These are phyloP conservation scores for Adelosebastes latens DNA, from an alignment of 2,797 vertebrate genomes.

Conservation along the genomic window DNA sequence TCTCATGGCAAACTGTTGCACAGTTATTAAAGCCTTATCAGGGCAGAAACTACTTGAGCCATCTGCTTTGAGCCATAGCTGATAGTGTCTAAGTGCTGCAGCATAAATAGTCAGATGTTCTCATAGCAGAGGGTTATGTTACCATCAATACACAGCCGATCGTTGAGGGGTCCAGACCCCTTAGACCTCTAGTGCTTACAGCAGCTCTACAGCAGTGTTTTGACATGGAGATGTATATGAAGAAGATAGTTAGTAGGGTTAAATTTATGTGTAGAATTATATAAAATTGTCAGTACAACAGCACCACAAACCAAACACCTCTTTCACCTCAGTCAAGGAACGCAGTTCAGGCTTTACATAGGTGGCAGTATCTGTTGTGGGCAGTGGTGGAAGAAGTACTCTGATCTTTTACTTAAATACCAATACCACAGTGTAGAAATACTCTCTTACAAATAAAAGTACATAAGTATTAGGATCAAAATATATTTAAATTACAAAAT, in stretches of 20 bases:
- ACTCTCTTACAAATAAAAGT: background rate
- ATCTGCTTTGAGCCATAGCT: background rate
- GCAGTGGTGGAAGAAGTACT: background rate
- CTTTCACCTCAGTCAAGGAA: no score
- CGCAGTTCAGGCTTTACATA: background rate
- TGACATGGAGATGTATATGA: background rate
- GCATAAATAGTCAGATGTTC: constrained; percentile 31
- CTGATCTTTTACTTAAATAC: no score
- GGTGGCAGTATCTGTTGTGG: background rate
- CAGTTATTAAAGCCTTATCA: background rate
- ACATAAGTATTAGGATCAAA: background rate
- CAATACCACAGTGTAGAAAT: no score
- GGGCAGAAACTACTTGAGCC: constrained; percentile 3
- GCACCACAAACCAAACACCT: background rate
- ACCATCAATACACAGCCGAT: constrained; percentile 18
- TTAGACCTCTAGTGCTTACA: background rate
- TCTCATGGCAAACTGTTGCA: background rate
- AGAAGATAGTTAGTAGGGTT: background rate
- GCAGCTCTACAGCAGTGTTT: background rate
- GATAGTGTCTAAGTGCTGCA: constrained; percentile 46
- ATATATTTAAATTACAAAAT: no score
- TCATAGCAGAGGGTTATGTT: constrained; percentile 31
- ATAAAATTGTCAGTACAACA: background rate
- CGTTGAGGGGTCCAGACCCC: background rate
- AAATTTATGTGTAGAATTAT: background rate